phyloP scores from a whole-genome alignment of 2,113 vertebrate species.

The Macrotus californicus region DNA sequence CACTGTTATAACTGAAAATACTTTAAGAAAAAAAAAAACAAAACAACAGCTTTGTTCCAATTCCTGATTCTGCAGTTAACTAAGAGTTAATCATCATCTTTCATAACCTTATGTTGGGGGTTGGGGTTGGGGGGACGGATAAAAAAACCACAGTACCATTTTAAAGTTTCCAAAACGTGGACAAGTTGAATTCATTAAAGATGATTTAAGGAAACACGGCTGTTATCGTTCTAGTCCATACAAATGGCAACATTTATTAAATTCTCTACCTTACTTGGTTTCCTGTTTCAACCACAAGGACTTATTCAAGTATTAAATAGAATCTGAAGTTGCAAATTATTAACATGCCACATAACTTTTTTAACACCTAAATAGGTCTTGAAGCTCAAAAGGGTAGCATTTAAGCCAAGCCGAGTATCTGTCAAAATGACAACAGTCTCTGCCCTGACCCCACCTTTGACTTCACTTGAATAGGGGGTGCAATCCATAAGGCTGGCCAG shows the following conservation, averaged over 20 bases:
- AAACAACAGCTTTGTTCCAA: not conserved
- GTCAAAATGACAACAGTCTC: constrained; percentile 54
- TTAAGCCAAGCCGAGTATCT: constrained; percentile 39
- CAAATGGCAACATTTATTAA: constrained; percentile 50
- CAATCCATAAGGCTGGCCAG: constrained; percentile 38
- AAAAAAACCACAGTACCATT: not conserved
- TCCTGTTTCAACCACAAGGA: constrained; percentile 55
- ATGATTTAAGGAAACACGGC: constrained; percentile 57
- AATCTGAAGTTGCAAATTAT: constrained; percentile 69
- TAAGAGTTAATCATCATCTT: constrained; percentile 37
- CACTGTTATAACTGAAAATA: constrained; percentile 40
- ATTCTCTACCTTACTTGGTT: constrained; percentile 59
- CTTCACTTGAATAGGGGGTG: constrained; percentile 49
- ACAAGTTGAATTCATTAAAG: constrained; percentile 54
- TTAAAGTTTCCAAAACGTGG: constrained; percentile 13
- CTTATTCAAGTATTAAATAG: constrained; percentile 65
- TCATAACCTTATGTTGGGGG: not conserved
- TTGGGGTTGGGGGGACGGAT: not conserved
- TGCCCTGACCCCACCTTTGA: constrained; percentile 47
- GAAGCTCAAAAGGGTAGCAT: constrained; percentile 18
- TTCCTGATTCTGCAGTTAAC: constrained; percentile 23
- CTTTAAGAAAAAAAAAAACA: constrained; percentile 1
- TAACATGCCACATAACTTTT: constrained; percentile 53
- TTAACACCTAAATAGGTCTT: constrained; percentile 50
- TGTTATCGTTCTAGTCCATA: constrained; percentile 19